Evolutionary conservation across 2,888 invertebrate species (phyloP), one percentile per base, ranked within the genome.

Genomic region (Agriopis aurantiaria): DNA sequence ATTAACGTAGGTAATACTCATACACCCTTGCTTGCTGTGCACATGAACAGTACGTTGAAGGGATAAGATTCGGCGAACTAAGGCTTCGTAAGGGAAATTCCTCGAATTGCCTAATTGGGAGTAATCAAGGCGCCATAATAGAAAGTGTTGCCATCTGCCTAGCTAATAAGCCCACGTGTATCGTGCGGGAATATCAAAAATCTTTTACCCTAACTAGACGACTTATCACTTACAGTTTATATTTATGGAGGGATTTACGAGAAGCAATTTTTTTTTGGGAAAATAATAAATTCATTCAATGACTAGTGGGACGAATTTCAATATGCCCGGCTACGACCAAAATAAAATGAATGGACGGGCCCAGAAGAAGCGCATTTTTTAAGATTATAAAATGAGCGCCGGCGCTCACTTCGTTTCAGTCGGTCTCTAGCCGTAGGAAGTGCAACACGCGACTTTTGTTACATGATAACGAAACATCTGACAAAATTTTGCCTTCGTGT

Each of bases 101-200:
- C 10, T 14, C 33, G 65, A 65, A 53, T 51, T 49, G 6, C 3
- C 11, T 58, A 11, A 43, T 51, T 9, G 43, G 56, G 17, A 33
- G 33, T 33, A 33, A 33, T 33, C 9, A 12, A 55, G 48, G 46
- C 14, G 23, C 23, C 46, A 45, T 33, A 58, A 58, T 46, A 58
- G 43, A 45, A 55, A 14, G n/a, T 58, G 23, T 33, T 33, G 33
- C 33, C 33, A 33, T 33, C 45, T 58, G 11, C 23, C 46, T 23
- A 14, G 33, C 46, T n/a, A 46, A 46, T 48, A 58, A 58, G 12
- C 12, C 23, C 8, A 58, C 58, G 46, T 58, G 46, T 33, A n/a
- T 3, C 11, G 8, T 0, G 23, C 6, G 3, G 7, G 46, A 1
- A 4, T 14, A 45, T 45, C 14, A 17, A 10, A 57, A 17, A n/a